A percentile compares a stretch with the other conserved stretches of the same genome.
Conservation (phyloP, 1,140 invertebrate genomes). For the Cyphomyrmex costatus region DNA sequence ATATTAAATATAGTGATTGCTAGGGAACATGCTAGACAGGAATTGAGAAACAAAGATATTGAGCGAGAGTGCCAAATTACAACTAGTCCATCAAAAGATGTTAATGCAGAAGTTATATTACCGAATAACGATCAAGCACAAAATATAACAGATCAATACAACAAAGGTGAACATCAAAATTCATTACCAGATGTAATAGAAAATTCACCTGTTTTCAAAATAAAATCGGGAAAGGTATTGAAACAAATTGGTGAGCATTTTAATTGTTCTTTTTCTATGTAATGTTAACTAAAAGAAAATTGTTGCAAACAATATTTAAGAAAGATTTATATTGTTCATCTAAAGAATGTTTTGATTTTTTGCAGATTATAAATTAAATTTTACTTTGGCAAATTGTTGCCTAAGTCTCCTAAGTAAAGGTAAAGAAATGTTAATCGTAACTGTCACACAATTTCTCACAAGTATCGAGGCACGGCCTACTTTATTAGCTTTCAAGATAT, state of each 20-base stretch:
- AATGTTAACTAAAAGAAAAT: neutral
- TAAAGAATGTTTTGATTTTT: constrained; percentile 69
- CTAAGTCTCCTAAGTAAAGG: constrained; percentile 90
- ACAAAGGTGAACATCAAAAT: constrained; percentile 21
- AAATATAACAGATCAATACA: neutral
- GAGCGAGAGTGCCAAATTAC: constrained; percentile 83
- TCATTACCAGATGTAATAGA: constrained; percentile 10
- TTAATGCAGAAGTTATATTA: constrained; percentile 5
- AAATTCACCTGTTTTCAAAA: constrained; percentile 69
- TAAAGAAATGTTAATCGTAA: constrained; percentile 91
- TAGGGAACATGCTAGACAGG: constrained; percentile 89
- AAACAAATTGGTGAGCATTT: constrained; percentile 77
- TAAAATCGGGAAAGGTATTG: constrained; percentile 77
- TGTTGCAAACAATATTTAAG: neutral
- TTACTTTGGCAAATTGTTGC: constrained; percentile 92
- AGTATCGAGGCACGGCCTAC: constrained; percentile 92
- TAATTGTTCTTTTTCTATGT: neutral
- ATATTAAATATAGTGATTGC: constrained; percentile 93
- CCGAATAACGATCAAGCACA: constrained; percentile 31
- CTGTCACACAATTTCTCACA: constrained; percentile 91
- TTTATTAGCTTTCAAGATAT: constrained; percentile 91
- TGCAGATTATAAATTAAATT: constrained; percentile 93
- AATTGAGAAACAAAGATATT: constrained; percentile 88
- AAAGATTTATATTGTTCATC: neutral
- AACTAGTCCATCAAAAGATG: constrained; percentile 1